Evolutionary conservation across 2,888 invertebrate genomes (phyloP).

Genomic region (Hanleya hanleyi): DNA sequence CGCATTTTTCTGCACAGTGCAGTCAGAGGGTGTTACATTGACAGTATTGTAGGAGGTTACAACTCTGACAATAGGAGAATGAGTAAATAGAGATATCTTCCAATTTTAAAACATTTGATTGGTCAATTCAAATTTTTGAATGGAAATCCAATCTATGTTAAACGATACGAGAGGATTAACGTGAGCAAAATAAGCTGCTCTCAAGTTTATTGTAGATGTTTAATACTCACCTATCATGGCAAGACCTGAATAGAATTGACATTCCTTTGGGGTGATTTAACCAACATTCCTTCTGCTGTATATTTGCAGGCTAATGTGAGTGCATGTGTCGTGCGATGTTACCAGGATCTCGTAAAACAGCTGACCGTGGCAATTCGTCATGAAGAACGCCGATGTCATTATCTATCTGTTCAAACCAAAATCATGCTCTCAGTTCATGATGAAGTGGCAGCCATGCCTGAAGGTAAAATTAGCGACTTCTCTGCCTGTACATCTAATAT

Average conservation of each 20-base stretch:
- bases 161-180: too few relatives aligned
- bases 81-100: too few relatives aligned
- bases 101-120: too few relatives aligned
- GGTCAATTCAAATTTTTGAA: too few relatives aligned
- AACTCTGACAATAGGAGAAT: too few relatives aligned
- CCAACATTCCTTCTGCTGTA: slow-evolving; percentile 3
- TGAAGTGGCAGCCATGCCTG: slow-evolving; percentile 63
- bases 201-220: background rate
- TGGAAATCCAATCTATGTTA: too few relatives aligned
- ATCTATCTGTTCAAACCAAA: slow-evolving; percentile 90
- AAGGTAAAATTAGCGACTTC: slow-evolving; percentile 58
- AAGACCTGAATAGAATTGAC: too few relatives aligned
- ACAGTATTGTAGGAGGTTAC: too few relatives aligned
- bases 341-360: slow-evolving; percentile 93
- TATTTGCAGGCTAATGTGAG: slow-evolving; percentile 91
- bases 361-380: slow-evolving; percentile 82
- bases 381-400: slow-evolving; percentile 92
- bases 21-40: too few relatives aligned
- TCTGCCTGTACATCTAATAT: slow-evolving; percentile 83
- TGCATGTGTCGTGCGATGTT: slow-evolving; percentile 93
- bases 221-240: too few relatives aligned
- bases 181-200: background rate
- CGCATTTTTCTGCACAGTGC: too few relatives aligned
- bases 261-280: too few relatives aligned
- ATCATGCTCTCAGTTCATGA: slow-evolving; percentile 79